Base-by-base conservation (phyloP, 1,140 invertebrate genomes). In the Eufriesea mexicana region DNA sequence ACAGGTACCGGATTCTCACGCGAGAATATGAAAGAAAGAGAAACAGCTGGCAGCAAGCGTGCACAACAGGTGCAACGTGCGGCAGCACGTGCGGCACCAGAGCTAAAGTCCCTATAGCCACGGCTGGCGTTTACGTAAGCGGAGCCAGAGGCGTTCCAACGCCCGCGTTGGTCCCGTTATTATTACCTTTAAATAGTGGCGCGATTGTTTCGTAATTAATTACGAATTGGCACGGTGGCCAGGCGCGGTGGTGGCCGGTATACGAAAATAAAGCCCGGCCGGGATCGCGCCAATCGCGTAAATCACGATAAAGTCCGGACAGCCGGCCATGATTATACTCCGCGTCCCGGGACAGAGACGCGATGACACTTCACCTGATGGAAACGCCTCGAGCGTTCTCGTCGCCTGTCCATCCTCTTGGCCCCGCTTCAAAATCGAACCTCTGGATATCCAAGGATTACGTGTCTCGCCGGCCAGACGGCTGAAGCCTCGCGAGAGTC, bases 181-280 rank as follows among this genome's bases (percentile, higher is more conserved):
- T 51, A 54, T 28, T n/a, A 68, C 49, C 78, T 79, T 79, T 73
- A 79, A 79, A 79, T 79, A 79, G 78, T 20, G 28, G 9, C 45
- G 45, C 57, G 78, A 79, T 73, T 79, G 78, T 79, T 79, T 79
- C 78, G 70, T 62, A 79, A 79, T 79, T 79, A 79, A 79, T 79
- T 62, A 73, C 28, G n/a, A 72, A 73, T 79, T 79, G 78, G 78
- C 78, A 71, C 77, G 23, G 42, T 12, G 47, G n/a, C 66, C 14
- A n/a, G 49, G 7, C 7, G 35, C 2, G 12, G 2, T 10, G 20
- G 7, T 23, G 28, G n/a, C 9, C n/a, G 42, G 5, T 8, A 12
- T 42, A 25, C 78, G 68, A 79, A 73, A 79, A 79, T 79, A 79
- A 73, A 71, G 66, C 51, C 35, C 55, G 23, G 9, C 10, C 51